These are phyloP conservation scores for Danaus chrysippus DNA, from an alignment of 2,888 invertebrate genomes.

Conservation along the genomic window DNA sequence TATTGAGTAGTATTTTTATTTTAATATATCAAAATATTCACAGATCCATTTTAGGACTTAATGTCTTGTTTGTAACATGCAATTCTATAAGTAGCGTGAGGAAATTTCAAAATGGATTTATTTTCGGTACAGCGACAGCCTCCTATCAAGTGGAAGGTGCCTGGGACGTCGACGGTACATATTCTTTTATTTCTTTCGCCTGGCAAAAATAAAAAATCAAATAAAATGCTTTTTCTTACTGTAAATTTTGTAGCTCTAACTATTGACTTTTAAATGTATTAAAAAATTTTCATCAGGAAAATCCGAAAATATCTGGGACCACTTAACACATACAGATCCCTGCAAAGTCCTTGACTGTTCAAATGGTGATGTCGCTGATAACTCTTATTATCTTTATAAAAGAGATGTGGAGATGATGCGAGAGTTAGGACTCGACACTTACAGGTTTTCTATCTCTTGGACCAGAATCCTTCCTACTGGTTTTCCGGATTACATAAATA, in stretches of 20 bases:
- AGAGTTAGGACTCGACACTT: not conserved
- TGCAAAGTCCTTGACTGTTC: not conserved
- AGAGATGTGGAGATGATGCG: not conserved
- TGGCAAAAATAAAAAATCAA: not conserved
- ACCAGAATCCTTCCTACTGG: conserved; percentile 82
- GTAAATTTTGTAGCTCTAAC: no score
- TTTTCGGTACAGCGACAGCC: conserved; percentile 55
- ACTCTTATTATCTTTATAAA: conserved; percentile 6
- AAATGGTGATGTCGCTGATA: conserved; percentile 3
- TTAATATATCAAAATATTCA: conserved; percentile 1
- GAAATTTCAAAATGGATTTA: conserved; percentile 47
- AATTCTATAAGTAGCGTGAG: not conserved
- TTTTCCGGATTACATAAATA: conserved; percentile 77
- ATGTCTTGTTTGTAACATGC: conserved; percentile 8
- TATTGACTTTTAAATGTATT: not conserved
- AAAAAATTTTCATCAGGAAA: not conserved
- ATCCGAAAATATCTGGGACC: conserved; percentile 8
- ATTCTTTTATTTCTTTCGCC: conserved; percentile 8
- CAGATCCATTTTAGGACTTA: not conserved
- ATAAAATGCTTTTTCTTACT: no score
- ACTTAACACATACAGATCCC: conserved; percentile 1
- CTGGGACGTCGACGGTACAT: conserved; percentile 58
- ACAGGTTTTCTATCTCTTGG: conserved; percentile 83
- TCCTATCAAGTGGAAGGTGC: conserved; percentile 60
- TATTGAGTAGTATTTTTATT: no score